A percentile compares a stretch with the other conserved stretches of the same genome.
phyloP scores from a whole-genome alignment of 2,888 invertebrate species.

The Ptilodon capucinus region DNA sequence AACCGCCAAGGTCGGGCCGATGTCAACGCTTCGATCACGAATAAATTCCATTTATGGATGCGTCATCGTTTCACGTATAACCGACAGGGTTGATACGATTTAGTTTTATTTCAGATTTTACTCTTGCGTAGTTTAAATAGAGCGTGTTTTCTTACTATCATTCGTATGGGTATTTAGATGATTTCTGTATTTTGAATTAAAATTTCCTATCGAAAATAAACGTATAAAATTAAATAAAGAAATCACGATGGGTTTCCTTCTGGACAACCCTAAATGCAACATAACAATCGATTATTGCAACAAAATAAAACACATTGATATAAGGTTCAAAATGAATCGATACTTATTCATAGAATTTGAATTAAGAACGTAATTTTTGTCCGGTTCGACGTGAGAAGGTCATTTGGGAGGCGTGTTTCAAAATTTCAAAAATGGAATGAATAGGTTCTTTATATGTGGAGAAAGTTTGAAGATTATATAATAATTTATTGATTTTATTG shows the following conservation, averaged over 20 bases:
- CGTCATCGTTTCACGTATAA: conserved; percentile 30
- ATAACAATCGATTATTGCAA: conserved; percentile 11
- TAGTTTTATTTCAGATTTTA: not conserved
- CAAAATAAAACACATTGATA: conserved; percentile 20
- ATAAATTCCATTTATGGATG: conserved; percentile 41
- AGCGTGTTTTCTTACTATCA: too few species aligned
- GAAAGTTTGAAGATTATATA: conserved; percentile 15
- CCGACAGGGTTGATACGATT: conserved; percentile 19
- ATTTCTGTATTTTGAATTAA: too few species aligned
- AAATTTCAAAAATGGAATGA: conserved; percentile 19
- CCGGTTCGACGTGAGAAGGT: conserved; percentile 25
- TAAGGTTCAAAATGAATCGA: conserved; percentile 23
- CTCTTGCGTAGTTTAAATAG: not conserved
- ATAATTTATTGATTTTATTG: conserved; percentile 2
- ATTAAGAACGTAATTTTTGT: conserved; percentile 18
- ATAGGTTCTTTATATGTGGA: conserved; percentile 7
- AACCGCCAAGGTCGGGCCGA: conserved; percentile 47
- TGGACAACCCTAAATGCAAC: conserved; percentile 15
- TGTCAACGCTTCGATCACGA: conserved; percentile 47
- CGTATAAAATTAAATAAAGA: not conserved
- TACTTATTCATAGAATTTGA: conserved; percentile 16
- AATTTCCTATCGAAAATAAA: too few species aligned
- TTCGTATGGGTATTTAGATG: too few species aligned
- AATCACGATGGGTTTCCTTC: not conserved
- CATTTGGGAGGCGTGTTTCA: conserved; percentile 26